Conservation (phyloP, 1,140 invertebrate species). For the Antheraea mylitta region DNA sequence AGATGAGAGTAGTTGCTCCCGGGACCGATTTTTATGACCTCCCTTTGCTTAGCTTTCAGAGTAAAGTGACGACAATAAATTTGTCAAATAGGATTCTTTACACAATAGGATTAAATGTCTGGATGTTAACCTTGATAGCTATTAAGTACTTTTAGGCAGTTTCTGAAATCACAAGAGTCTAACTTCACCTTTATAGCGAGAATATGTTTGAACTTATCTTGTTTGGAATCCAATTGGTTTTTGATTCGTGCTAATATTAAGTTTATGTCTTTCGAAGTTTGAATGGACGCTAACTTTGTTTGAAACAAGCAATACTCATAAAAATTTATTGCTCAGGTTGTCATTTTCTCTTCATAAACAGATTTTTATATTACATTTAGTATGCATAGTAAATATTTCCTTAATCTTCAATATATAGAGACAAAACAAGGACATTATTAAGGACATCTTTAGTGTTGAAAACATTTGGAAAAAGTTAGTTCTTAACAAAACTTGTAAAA, state of each 20-base stretch:
- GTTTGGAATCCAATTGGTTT: constrained; percentile 29
- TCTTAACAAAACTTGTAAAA: no score
- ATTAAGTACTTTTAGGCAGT: constrained; percentile 24
- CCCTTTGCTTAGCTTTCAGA: constrained; percentile 48
- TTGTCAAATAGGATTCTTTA: constrained; percentile 15
- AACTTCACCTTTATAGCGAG: constrained; percentile 25
- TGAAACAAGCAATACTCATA: constrained; percentile 23
- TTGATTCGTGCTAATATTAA: constrained; percentile 28
- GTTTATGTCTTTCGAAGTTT: constrained; percentile 36
- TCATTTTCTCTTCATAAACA: not conserved
- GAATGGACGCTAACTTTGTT: constrained; percentile 33
- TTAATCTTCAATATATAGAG: no score
- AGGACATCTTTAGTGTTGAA: no score
- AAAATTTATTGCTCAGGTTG: not conserved
- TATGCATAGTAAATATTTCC: no score
- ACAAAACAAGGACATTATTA: no score
- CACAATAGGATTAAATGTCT: constrained; percentile 16
- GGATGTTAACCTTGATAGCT: constrained; percentile 16
- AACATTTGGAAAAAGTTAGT: no score
- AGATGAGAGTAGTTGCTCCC: constrained; percentile 19
- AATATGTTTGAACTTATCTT: constrained; percentile 17
- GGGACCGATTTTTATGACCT: constrained; percentile 44
- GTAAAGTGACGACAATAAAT: constrained; percentile 40
- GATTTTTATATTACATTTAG: not conserved
- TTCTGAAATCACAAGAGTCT: constrained; percentile 22